Base-by-base conservation (phyloP, 2,797 vertebrate species). In the Tauraco hartlaubi region DNA sequence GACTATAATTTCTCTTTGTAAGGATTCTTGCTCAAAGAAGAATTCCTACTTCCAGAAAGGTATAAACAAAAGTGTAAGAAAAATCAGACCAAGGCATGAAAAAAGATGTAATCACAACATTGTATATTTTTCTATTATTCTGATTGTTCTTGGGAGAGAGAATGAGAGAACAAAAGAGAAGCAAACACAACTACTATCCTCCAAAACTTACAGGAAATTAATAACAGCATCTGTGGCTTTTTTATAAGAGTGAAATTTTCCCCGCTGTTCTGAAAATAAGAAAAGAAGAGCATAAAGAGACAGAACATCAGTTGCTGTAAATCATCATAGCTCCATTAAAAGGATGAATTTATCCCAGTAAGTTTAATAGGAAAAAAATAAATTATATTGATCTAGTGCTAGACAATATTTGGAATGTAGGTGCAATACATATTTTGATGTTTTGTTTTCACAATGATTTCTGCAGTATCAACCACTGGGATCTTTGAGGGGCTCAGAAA, bases 1-100 rank as follows among this genome's bases (percentile, higher is more conserved):
- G 94, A 96, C 97, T 98, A 73, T 97, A 97, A 98, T 98, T 98
- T 97, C 82, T 97, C 59, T 96, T 96, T 96, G 90, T 91, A 63
- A 97, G 94, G 92, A 95, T 72, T 87, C 35, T 12, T 96, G 88
- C 91, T 97, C 94, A 92, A 97, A 98, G 92, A 86, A 94, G 95
- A 96, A 97, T 94, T 96, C 85, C 87, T 93, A 29, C 78, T 93
- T 82, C 63, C 67, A 68, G 89, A 96, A 75, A 83, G 41, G 4
- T 13, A 21, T 82, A 92, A 95, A 94, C 88, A 95, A 80, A 96
- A 94, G 74, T 9, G 12, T 66, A n/a, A 22, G 59, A 71, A 94
- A 96, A 97, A 97, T 97, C 94, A 97, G 92, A 94, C 52, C 37
- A 83, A 84, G 37, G 59, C 67, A 97, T 56, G 63, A 96, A 97